phyloP scores from a whole-genome alignment of 2,797 vertebrate genomes.

The Cynodonichthys magdalenae region DNA sequence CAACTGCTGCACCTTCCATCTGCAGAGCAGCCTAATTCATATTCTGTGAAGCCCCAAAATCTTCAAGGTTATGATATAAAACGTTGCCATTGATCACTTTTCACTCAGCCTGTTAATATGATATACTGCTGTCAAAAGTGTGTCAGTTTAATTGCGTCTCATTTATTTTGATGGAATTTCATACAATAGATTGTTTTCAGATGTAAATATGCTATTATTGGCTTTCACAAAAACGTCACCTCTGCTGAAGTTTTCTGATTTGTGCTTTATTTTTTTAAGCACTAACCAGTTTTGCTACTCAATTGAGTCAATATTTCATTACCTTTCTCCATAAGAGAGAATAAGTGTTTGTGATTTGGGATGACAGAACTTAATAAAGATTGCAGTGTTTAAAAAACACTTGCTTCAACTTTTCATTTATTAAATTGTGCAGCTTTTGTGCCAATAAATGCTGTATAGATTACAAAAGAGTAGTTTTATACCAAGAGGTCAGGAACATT shows the following conservation, averaged over 20 bases:
- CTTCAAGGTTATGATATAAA: constrained; percentile 35
- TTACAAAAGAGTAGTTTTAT: too few relatives aligned
- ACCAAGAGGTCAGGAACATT: too few relatives aligned
- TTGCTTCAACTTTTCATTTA: too few relatives aligned
- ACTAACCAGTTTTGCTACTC: constrained; percentile 1
- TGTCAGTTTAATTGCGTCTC: constrained; percentile 39
- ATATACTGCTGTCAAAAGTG: constrained; percentile 31
- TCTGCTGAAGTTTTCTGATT: neutral
- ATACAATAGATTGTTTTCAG: constrained; percentile 25
- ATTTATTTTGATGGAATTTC: constrained; percentile 39
- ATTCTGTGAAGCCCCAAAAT: constrained; percentile 48
- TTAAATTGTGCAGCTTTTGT: too few relatives aligned
- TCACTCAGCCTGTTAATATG: constrained; percentile 30
- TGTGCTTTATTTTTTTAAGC: neutral
- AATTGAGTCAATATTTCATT: constrained; percentile 17
- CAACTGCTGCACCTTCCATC: constrained; percentile 59
- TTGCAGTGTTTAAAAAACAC: too few relatives aligned
- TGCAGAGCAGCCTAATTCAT: constrained; percentile 58
- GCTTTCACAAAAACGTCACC: constrained; percentile 13
- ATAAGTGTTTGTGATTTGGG: too few relatives aligned
- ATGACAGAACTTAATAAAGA: too few relatives aligned
- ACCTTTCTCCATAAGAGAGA: neutral
- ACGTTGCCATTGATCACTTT: constrained; percentile 44
- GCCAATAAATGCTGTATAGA: too few relatives aligned
- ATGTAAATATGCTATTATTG: constrained; percentile 12